Conservation (phyloP, 2,888 invertebrate genomes). For the Isotomurus palustris region DNA sequence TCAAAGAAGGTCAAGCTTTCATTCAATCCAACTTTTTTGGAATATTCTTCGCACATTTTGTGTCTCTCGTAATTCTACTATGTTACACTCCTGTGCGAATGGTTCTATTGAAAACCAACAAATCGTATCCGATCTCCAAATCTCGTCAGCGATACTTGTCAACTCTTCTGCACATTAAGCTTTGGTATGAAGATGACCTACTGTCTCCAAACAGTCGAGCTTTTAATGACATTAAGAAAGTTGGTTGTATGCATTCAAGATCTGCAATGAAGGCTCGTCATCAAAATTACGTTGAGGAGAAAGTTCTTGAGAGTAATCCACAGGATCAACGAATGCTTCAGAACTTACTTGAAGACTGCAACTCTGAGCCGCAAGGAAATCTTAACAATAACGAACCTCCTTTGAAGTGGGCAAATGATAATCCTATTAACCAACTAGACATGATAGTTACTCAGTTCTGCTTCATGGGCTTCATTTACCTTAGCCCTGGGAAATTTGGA, state of each 20-base stretch:
- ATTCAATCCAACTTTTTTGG: slow-evolving; percentile 66
- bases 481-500: slow-evolving; percentile 53
- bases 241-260: slow-evolving; percentile 34
- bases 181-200: slow-evolving; percentile 73
- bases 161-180: slow-evolving; percentile 68
- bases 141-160: slow-evolving; percentile 74
- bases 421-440: slow-evolving; percentile 64
- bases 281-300: not conserved
- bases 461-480: slow-evolving; percentile 70
- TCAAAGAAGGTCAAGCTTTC: slow-evolving; percentile 61
- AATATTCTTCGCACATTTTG: slow-evolving; percentile 66
- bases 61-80: slow-evolving; percentile 70
- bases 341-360: not conserved
- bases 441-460: slow-evolving; percentile 82
- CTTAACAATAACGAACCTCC: slow-evolving; percentile 12
- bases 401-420: too few relatives aligned
- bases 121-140: slow-evolving; percentile 61
- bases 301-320: not conserved
- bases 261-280: too few relatives aligned
- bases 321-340: not conserved
- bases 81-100: slow-evolving; percentile 68
- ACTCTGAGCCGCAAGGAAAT: not conserved
- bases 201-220: slow-evolving; percentile 48
- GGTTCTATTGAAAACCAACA: slow-evolving; percentile 66
- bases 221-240: slow-evolving; percentile 25